Evolutionary conservation across 2,888 invertebrate genomes (phyloP).

Genomic region (Chaitophorus viminalis): DNA sequence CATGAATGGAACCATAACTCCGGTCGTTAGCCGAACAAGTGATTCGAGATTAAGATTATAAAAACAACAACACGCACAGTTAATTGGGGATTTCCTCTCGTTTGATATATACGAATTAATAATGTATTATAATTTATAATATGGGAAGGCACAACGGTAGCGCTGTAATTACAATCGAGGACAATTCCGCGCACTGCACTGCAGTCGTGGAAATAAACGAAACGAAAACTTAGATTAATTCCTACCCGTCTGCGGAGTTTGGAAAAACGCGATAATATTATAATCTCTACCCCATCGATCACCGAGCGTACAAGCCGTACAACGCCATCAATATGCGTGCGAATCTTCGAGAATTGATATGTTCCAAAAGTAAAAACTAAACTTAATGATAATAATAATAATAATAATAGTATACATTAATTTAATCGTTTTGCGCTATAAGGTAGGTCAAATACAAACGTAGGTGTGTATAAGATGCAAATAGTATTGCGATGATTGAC

Average conservation of each 20-base stretch:
- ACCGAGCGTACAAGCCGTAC: neutral
- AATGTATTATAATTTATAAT: too few species aligned
- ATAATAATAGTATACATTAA: constrained; percentile 3
- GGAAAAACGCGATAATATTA: neutral
- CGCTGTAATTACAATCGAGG: neutral
- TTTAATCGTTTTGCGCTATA: neutral
- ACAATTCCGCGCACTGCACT: neutral
- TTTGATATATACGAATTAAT: neutral
- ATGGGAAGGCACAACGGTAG: too few species aligned
- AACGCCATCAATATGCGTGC: neutral
- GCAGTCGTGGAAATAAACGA: neutral
- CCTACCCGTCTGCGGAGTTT: neutral
- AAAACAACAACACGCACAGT: neutral
- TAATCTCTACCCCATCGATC: neutral
- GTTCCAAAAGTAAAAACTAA: neutral
- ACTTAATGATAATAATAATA: too few species aligned
- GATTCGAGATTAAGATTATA: neutral
- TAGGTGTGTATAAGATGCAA: constrained; percentile 20
- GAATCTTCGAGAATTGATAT: neutral
- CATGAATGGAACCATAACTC: neutral
- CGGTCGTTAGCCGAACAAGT: neutral
- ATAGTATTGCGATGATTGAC: constrained; percentile 49
- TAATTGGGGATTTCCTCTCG: constrained; percentile 12
- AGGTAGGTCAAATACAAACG: constrained; percentile 43
- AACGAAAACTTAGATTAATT: neutral